Evolutionary conservation across 1,140 invertebrate genomes (phyloP).

Genomic region (Aphelinus atriplicis): DNA sequence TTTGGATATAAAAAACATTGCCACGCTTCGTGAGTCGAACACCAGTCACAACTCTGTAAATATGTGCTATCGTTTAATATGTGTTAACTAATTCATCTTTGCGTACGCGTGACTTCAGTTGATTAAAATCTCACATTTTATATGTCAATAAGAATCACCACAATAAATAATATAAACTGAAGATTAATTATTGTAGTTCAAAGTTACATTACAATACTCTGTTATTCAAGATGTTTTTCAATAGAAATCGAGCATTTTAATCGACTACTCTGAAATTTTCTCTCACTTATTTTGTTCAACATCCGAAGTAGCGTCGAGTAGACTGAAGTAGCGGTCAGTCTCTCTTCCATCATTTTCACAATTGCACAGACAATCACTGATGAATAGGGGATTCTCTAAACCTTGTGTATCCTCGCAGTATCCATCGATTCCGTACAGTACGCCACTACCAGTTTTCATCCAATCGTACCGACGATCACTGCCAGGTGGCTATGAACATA

Average conservation of each 20-base stretch:
- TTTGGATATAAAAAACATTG: neutral
- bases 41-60: slow-evolving; percentile 1
- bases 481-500: neutral
- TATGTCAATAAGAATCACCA: too few relatives aligned
- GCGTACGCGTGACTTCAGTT: too few relatives aligned
- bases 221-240: neutral
- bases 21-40: neutral
- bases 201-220: too few relatives aligned
- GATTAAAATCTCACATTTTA: too few relatives aligned
- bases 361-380: neutral
- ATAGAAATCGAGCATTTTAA: neutral
- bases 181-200: too few relatives aligned
- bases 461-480: neutral
- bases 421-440: neutral
- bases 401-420: neutral
- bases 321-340: neutral
- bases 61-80: neutral
- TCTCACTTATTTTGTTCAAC: neutral
- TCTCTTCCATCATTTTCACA: neutral
- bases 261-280: neutral
- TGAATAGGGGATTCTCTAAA: neutral
- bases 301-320: neutral
- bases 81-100: neutral
- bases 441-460: neutral
- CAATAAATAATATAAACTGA: too few relatives aligned